Conservation (phyloP, 2,888 invertebrate genomes). For the Limnephilus auricula region DNA sequence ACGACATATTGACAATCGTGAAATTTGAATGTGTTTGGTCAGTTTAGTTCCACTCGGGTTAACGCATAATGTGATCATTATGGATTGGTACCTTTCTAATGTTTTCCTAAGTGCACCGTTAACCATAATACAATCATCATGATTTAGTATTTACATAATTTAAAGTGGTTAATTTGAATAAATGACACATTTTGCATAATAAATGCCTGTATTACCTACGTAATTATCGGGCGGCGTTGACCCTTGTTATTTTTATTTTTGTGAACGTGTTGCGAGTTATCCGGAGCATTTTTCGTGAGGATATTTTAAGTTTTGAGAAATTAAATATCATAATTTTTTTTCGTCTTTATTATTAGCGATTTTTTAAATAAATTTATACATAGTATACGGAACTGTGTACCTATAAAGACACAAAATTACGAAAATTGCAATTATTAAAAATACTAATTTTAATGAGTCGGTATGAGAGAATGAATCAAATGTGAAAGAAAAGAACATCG, state of each 20-base stretch:
- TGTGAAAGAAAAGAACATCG: no score
- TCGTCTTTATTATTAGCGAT: neutral
- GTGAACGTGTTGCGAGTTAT: neutral
- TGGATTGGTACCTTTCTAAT: neutral
- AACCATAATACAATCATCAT: neutral
- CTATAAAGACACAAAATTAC: neutral
- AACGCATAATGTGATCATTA: neutral
- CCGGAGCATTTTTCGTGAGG: neutral
- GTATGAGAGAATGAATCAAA: no score
- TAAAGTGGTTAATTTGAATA: neutral
- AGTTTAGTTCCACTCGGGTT: neutral
- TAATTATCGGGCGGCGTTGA: neutral
- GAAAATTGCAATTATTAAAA: neutral
- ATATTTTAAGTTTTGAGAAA: neutral
- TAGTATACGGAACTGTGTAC: neutral
- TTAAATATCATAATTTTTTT: neutral
- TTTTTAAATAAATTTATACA: neutral
- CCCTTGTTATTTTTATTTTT: neutral
- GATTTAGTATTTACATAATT: neutral
- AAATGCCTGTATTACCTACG: neutral
- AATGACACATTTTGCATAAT: neutral
- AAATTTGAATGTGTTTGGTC: conserved; percentile 5
- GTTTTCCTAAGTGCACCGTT: neutral
- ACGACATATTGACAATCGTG: neutral
- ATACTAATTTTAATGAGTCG: no score